Percentiles rank a stretch among this genome's conserved stretches.
Evolutionary conservation across 2,888 invertebrate species (phyloP).

Genomic region (Lithodes maja): DNA sequence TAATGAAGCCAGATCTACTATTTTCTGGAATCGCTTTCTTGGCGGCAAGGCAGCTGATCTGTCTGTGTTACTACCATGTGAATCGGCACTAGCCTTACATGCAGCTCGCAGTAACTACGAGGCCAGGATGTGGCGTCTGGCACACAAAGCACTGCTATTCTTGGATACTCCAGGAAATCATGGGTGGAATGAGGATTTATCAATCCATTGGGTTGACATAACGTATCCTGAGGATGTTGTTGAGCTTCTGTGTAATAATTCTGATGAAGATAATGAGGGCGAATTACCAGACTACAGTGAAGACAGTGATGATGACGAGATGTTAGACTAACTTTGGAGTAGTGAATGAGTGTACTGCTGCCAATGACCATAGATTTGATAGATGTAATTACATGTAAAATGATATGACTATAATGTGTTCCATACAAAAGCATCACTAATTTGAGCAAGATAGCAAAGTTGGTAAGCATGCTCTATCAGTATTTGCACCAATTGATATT

Average conservation of each 20-base stretch:
- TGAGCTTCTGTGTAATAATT: too few species aligned
- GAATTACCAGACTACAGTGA: too few species aligned
- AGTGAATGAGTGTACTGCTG: too few species aligned
- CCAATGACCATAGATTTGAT: too few species aligned
- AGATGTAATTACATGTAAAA: too few species aligned
- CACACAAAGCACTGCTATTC: constrained; percentile 13
- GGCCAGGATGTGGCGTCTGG: constrained; percentile 26
- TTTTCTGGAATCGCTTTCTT: constrained; percentile 4
- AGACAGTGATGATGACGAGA: too few species aligned
- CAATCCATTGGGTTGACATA: constrained; percentile 8
- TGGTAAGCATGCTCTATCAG: not conserved
- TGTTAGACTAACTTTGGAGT: too few species aligned
- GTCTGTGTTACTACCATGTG: constrained; percentile 20
- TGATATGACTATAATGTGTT: too few species aligned
- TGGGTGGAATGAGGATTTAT: not conserved
- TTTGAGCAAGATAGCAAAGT: not conserved
- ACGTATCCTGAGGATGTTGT: too few species aligned
- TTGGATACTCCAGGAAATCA: constrained; percentile 2
- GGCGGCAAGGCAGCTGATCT: constrained; percentile 1
- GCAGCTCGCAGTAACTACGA: constrained; percentile 14
- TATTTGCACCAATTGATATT: constrained; percentile 2
- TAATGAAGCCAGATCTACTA: constrained; percentile 1
- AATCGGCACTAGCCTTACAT: constrained; percentile 27
- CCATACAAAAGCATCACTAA: too few species aligned
- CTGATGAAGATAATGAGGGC: too few species aligned